Evolutionary conservation across 2,888 invertebrate genomes (phyloP).

Genomic region (Drosophila peninsularis): DNA sequence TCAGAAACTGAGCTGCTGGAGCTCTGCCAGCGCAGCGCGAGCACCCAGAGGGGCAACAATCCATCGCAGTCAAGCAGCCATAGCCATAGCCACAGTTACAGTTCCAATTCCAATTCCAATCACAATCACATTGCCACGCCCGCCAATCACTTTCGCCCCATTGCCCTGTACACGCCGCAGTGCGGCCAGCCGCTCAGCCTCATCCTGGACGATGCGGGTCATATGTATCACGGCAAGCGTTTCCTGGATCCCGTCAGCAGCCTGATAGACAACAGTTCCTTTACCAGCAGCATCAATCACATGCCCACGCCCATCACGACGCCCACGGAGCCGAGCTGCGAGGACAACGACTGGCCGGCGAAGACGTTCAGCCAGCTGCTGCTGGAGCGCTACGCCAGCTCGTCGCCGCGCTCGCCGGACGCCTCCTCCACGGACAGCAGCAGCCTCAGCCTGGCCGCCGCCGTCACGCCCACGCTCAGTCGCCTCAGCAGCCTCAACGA

Average conservation of each 20-base stretch:
- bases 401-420: conserved; percentile 25
- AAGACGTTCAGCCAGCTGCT: conserved; percentile 67
- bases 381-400: conserved; percentile 47
- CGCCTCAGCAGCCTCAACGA: conserved; percentile 56
- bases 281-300: conserved; percentile 70
- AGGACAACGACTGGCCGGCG: conserved; percentile 65
- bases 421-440: conserved; percentile 69
- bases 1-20: conserved; percentile 67
- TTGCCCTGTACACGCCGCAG: conserved; percentile 35
- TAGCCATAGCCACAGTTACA: conserved; percentile 25
- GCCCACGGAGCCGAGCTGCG: conserved; percentile 49
- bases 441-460: conserved; percentile 43
- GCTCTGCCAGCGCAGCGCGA: conserved; percentile 41
- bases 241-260: conserved; percentile 78
- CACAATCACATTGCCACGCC: conserved; percentile 40
- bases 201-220: conserved; percentile 19
- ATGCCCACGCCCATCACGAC: conserved; percentile 65
- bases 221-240: conserved; percentile 80
- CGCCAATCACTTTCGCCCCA: conserved; percentile 65
- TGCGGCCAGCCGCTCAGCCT: background rate
- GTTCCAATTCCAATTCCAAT: conserved; percentile 9
- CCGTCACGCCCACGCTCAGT: conserved; percentile 52
- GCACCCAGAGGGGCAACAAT: conserved; percentile 9
- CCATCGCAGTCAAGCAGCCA: conserved; percentile 8
- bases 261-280: conserved; percentile 68